phyloP scores from a whole-genome alignment of 2,888 invertebrate genomes.

The Coronaproctus castanopsis region DNA sequence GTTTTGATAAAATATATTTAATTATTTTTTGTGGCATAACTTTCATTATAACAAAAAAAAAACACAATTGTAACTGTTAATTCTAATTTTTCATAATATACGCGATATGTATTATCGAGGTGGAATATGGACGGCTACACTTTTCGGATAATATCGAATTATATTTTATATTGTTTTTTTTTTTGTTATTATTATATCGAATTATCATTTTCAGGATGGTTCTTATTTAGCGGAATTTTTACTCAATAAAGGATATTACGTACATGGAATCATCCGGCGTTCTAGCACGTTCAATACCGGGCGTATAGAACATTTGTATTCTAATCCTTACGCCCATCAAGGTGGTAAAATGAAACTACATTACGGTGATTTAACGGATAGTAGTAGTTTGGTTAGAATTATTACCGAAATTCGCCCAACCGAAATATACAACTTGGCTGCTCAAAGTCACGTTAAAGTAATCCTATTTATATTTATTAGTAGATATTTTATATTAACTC shows the following conservation, averaged over 20 bases:
- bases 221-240: slow-evolving; percentile 91
- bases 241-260: slow-evolving; percentile 74
- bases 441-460: slow-evolving; percentile 97
- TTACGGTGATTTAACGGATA: slow-evolving; percentile 97
- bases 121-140: too few species aligned
- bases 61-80: too few species aligned
- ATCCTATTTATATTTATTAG: too few species aligned
- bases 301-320: slow-evolving; percentile 88
- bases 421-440: slow-evolving; percentile 95
- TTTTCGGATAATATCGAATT: too few species aligned
- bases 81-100: too few species aligned
- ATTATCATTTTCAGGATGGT: slow-evolving; percentile 52
- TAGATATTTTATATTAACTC: too few species aligned
- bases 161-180: too few species aligned
- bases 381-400: slow-evolving; percentile 76
- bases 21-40: too few species aligned
- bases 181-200: not conserved
- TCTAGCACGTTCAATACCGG: slow-evolving; percentile 93
- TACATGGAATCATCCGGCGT: slow-evolving; percentile 87
- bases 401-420: slow-evolving; percentile 58
- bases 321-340: slow-evolving; percentile 70
- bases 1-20: too few species aligned
- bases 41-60: too few species aligned
- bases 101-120: too few species aligned
- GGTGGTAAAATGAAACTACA: slow-evolving; percentile 79